Evolutionary conservation across 1,140 invertebrate species (phyloP), one percentile per base, ranked within the genome.

Genomic region (Himalopsyche phryganea): DNA sequence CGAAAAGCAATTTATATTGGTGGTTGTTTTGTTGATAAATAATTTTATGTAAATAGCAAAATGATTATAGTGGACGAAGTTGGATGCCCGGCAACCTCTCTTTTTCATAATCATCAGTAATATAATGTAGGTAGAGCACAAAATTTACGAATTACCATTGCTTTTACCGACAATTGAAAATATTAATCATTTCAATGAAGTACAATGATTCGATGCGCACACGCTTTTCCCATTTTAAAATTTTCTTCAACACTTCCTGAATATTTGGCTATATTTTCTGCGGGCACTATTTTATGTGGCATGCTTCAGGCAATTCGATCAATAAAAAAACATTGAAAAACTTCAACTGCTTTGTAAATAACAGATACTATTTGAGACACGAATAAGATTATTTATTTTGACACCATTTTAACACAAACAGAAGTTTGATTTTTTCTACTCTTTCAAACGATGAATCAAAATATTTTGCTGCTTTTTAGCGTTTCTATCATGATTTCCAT

Each of bases 71-170:
- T 54, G 35, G 46, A 59, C 57, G 42, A 48, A 50, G 52, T 55
- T 59, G 61, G 61, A 60, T 60, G 48, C 46, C 61, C 56, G 49
- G 55, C 57, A 56, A 58, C 42, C 55, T 55, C 59, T 48, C 38
- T 59, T 59, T 59, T 17, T 63, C 51, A 50, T 58, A 54, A 40
- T 15, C 50, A 48, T 59, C 61, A 59, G 23, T 49, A 36, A 28
- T 36, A 20, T 41, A 48, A 63, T 50, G 53, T 63, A 60, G 48
- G 61, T 63, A 63, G 47, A 48, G 56, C 56, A 63, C 52, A 54
- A 46, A 45, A 54, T 50, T 58, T 49, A 28, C n/a, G 13, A 48
- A 56, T 42, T 49, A 40, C n/a, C 38, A 11, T 56, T 35, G 54
- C 54, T 58, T 58, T 47, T 49, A 40, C 38, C 15, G 19, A 35